A percentile compares a stretch with the other conserved stretches of the same genome.
These are phyloP conservation scores for Eurosta solidaginis DNA, from an alignment of 1,140 invertebrate genomes.

Conservation along the genomic window DNA sequence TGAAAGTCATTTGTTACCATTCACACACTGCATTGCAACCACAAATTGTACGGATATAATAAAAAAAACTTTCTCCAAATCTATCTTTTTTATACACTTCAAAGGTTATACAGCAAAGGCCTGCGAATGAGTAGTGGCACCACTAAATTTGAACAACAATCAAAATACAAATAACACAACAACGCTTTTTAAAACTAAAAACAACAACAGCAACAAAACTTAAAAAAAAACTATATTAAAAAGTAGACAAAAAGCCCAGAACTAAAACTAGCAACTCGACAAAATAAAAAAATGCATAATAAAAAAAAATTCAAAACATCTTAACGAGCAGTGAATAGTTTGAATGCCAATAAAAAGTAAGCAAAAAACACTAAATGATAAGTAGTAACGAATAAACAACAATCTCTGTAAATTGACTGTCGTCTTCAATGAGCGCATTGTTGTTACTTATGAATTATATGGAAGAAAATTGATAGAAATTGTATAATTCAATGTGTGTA, in stretches of 20 bases:
- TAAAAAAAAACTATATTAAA: no score
- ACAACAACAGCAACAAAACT: no score
- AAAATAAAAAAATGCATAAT: no score
- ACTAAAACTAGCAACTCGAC: no score
- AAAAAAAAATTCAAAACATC: neutral
- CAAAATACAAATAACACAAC: neutral
- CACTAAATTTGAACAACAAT: neutral
- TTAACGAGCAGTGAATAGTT: neutral
- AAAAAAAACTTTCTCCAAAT: neutral
- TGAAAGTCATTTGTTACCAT: neutral
- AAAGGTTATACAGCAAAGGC: neutral
- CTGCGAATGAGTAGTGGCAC: neutral
- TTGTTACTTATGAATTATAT: neutral
- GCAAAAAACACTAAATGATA: neutral
- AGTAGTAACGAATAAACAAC: neutral
- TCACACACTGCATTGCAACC: neutral
- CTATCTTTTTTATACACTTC: no score
- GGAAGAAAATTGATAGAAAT: slow-evolving; percentile 9
- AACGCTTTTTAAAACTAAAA: neutral
- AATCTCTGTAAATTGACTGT: neutral
- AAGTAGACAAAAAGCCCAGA: neutral
- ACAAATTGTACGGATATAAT: neutral
- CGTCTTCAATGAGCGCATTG: neutral
- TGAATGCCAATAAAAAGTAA: neutral
- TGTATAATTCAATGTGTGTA: neutral